phyloP scores from a whole-genome alignment of 2,888 invertebrate species.

The Epinotia nisella region DNA sequence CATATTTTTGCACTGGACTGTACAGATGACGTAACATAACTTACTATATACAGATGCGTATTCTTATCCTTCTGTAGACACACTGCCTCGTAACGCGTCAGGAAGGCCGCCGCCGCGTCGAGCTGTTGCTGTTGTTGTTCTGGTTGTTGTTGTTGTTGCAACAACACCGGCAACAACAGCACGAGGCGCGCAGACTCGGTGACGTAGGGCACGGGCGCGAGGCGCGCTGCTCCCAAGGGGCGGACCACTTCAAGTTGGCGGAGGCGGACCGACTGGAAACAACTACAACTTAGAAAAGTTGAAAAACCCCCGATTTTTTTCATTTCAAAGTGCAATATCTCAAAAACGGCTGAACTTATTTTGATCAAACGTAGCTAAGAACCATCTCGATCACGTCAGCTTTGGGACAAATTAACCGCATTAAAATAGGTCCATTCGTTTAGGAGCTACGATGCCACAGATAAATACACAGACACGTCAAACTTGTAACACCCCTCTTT shows the following conservation, averaged over 20 bases:
- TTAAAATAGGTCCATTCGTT: too few species aligned
- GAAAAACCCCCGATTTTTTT: too few species aligned
- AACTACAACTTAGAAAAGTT: too few species aligned
- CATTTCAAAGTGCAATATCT: too few species aligned
- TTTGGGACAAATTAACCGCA: too few species aligned
- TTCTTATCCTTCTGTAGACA: constrained; percentile 92
- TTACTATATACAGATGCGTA: constrained; percentile 89
- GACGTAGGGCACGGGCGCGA: constrained; percentile 97
- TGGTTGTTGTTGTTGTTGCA: constrained; percentile 45
- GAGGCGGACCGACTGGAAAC: constrained; percentile 48
- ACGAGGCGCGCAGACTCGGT: constrained; percentile 95
- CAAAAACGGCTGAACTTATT: too few species aligned
- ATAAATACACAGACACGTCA: too few species aligned
- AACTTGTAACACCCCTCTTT: too few species aligned
- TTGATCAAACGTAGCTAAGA: too few species aligned
- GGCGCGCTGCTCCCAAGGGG: constrained; percentile 93
- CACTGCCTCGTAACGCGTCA: constrained; percentile 88
- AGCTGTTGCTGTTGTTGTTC: constrained; percentile 63
- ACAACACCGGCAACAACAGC: constrained; percentile 88
- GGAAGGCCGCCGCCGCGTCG: constrained; percentile 86
- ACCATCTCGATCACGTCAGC: too few species aligned
- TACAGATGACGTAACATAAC: constrained; percentile 49
- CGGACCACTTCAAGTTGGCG: constrained; percentile 91
- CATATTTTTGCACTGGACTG: too few species aligned
- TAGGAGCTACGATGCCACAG: too few species aligned